These are phyloP conservation scores for Macrobrachium rosenbergii DNA, from an alignment of 1,140 invertebrate genomes.

Conservation along the genomic window DNA sequence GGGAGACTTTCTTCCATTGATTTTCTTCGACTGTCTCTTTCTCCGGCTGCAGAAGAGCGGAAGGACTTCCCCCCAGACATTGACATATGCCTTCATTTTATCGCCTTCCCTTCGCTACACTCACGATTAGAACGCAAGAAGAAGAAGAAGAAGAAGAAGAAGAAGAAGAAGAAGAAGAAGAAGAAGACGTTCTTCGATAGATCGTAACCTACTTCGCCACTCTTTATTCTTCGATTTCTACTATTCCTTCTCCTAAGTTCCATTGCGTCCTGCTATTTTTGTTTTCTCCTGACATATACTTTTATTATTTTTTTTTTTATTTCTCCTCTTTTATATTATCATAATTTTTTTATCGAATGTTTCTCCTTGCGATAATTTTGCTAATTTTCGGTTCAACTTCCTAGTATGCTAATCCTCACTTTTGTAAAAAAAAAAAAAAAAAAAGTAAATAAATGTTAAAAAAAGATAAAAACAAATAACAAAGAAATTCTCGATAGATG, in stretches of 20 bases:
- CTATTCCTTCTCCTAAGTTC: not conserved
- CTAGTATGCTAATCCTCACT: not conserved
- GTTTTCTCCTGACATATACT: not conserved
- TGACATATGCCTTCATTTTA: conserved; percentile 48
- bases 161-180: too few relatives aligned
- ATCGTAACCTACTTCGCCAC: not conserved
- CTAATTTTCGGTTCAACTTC: not conserved
- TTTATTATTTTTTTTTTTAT: not conserved
- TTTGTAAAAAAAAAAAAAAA: too few relatives aligned
- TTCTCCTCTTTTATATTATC: not conserved
- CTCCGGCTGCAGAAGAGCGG: conserved; percentile 42
- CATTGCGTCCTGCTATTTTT: not conserved
- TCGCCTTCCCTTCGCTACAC: conserved; percentile 35
- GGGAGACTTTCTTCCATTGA: conserved; percentile 25
- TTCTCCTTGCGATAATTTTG: not conserved
- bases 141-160: too few relatives aligned
- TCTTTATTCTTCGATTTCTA: not conserved
- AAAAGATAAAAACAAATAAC: too few relatives aligned
- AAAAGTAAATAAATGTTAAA: too few relatives aligned
- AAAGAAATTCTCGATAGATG: not conserved
- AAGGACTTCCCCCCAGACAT: conserved; percentile 34
- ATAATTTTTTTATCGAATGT: not conserved
- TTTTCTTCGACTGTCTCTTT: conserved; percentile 42
- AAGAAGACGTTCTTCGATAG: too few relatives aligned
- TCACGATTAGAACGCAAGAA: not conserved